These are phyloP conservation scores for Leptinotarsa lineolata DNA, from an alignment of 1,140 invertebrate genomes.

Conservation along the genomic window DNA sequence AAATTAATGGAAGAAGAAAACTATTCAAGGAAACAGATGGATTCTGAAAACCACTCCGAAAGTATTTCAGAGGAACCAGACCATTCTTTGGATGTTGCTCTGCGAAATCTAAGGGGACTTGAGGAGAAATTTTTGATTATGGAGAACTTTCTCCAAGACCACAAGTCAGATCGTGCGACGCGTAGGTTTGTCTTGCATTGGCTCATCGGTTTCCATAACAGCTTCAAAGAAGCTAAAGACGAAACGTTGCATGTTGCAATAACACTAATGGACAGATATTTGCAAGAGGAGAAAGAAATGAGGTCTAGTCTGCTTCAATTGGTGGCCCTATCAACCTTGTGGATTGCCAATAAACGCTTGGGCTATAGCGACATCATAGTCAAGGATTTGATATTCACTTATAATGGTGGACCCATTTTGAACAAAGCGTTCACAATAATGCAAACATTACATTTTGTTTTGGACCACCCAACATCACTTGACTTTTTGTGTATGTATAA, in stretches of 20 bases:
- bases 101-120: conserved; percentile 47
- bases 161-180: conserved; percentile 80
- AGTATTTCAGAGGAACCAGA: conserved; percentile 66
- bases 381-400: conserved; percentile 89
- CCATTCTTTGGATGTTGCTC: too few relatives aligned
- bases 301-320: conserved; percentile 77
- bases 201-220: conserved; percentile 89
- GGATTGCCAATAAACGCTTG: conserved; percentile 94
- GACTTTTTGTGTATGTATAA: conserved; percentile 82
- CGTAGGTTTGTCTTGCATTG: conserved; percentile 88
- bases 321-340: conserved; percentile 88
- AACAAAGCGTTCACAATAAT: conserved; percentile 83
- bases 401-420: conserved; percentile 62
- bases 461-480: conserved; percentile 85
- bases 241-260: conserved; percentile 92
- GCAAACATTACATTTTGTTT: conserved; percentile 74
- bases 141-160: conserved; percentile 66
- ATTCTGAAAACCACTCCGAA: conserved; percentile 35
- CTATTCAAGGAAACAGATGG: background rate
- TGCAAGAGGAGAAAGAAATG: conserved; percentile 68
- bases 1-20: background rate
- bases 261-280: conserved; percentile 87
- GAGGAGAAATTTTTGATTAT: conserved; percentile 70
- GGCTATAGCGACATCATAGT: conserved; percentile 90
- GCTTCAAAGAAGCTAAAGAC: conserved; percentile 72